These are phyloP conservation scores for Numida meleagris DNA, from an alignment of 2,113 vertebrate species.

Conservation along the genomic window DNA sequence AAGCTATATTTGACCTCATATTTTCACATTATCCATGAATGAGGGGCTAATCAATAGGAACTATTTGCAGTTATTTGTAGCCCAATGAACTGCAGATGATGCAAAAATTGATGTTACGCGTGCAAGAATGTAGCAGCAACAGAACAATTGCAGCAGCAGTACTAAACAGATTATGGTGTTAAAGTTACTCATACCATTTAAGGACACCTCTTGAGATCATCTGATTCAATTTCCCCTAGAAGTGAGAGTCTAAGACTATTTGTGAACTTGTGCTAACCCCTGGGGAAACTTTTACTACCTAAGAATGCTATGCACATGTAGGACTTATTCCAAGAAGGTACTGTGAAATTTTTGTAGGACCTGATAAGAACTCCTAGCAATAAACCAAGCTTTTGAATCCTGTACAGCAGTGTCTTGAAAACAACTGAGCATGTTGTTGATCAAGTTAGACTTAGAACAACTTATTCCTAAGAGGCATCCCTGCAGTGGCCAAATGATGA, in stretches of 20 bases:
- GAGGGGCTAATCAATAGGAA: not conserved
- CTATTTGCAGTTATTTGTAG: slow-evolving; percentile 25
- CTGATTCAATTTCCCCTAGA: not conserved
- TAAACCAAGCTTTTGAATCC: not conserved
- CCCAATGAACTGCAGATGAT: not conserved
- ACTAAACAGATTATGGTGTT: not conserved
- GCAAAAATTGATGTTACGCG: not conserved
- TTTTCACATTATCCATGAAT: not conserved
- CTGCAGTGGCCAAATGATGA: not conserved
- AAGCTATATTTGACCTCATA: slow-evolving; percentile 49
- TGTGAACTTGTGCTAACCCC: not conserved
- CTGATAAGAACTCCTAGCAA: not conserved
- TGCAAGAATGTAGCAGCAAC: not conserved
- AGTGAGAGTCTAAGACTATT: not conserved
- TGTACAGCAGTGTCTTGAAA: not conserved
- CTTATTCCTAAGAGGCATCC: not conserved
- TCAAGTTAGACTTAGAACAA: not conserved
- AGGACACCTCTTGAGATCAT: not conserved
- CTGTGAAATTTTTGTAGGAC: not conserved
- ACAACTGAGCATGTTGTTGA: not conserved
- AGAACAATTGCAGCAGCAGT: not conserved
- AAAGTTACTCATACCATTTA: not conserved
- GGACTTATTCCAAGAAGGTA: not conserved
- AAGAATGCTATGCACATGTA: not conserved
- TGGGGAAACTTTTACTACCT: not conserved